Conservation (phyloP, 2,797 vertebrate species). For the Tympanoctomys barrerae region DNA sequence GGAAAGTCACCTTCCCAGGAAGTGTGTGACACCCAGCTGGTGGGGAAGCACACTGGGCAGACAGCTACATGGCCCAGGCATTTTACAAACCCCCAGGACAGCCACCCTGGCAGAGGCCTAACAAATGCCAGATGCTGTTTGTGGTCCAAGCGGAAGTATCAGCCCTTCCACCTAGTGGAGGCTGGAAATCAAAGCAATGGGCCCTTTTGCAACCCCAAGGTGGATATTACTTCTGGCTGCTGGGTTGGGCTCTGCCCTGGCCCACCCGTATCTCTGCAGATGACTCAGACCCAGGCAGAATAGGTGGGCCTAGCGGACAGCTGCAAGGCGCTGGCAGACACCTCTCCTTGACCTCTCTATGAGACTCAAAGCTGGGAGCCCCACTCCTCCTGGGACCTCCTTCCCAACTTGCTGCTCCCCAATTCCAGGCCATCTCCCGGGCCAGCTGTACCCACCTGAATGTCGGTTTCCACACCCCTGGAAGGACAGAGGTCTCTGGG, state of each 20-base stretch:
- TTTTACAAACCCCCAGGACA: neutral
- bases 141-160: neutral
- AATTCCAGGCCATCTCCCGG: accelerated
- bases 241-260: accelerated
- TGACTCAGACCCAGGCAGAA: neutral
- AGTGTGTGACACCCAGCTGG: neutral
- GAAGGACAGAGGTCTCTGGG: neutral
- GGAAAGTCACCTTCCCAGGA: neutral
- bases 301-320: accelerated
- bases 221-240: neutral
- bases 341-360: accelerated
- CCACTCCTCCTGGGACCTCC: too few species aligned
- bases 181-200: neutral
- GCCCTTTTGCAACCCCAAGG: neutral
- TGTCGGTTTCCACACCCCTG: neutral
- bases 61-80: accelerated
- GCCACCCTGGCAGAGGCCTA: accelerated
- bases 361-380: neutral
- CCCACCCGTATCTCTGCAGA: accelerated
- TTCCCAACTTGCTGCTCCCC: accelerated
- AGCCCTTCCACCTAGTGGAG: neutral
- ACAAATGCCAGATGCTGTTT: accelerated
- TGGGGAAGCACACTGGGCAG: neutral
- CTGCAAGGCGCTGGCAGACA: accelerated
- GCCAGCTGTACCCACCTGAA: accelerated